Conservation (phyloP, 2,113 vertebrate species). For the Sander vitreus region DNA sequence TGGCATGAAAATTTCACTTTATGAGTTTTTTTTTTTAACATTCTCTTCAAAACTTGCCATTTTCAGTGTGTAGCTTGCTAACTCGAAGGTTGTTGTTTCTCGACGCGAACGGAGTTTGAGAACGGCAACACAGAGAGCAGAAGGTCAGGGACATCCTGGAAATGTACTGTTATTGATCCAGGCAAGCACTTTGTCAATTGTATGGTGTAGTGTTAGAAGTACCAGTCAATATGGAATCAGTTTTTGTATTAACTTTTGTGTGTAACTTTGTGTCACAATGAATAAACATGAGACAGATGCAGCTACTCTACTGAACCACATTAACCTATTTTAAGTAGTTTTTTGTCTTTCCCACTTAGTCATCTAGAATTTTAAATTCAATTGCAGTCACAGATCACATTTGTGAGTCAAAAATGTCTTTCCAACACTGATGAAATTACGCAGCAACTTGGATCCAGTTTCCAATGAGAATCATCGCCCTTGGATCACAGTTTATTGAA, state of each 20-base stretch:
- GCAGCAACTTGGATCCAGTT: slow-evolving; percentile 46
- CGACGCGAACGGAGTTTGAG: too few species aligned
- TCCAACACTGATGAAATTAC: slow-evolving; percentile 55
- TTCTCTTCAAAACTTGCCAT: too few species aligned
- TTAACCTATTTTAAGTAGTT: slow-evolving; percentile 17
- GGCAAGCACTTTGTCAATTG: too few species aligned
- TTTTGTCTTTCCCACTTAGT: slow-evolving; percentile 12
- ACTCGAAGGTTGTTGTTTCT: too few species aligned
- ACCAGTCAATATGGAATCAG: not conserved
- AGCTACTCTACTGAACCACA: slow-evolving; percentile 9
- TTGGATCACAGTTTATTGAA: slow-evolving; percentile 41
- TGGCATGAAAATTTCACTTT: too few species aligned
- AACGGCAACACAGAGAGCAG: too few species aligned
- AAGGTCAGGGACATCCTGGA: too few species aligned
- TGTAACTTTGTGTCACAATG: not conserved
- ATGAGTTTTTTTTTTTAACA: too few species aligned
- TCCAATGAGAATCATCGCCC: slow-evolving; percentile 28
- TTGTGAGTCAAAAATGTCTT: slow-evolving; percentile 48
- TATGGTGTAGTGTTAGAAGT: too few species aligned
- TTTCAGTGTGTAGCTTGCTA: too few species aligned
- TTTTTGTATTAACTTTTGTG: not conserved
- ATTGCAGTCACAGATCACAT: slow-evolving; percentile 42
- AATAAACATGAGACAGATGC: slow-evolving; percentile 24
- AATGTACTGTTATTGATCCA: too few species aligned
- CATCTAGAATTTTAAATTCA: slow-evolving; percentile 36